These are phyloP conservation scores for Tromatobia lineatoria DNA, from an alignment of 2,888 invertebrate genomes.

Conservation along the genomic window DNA sequence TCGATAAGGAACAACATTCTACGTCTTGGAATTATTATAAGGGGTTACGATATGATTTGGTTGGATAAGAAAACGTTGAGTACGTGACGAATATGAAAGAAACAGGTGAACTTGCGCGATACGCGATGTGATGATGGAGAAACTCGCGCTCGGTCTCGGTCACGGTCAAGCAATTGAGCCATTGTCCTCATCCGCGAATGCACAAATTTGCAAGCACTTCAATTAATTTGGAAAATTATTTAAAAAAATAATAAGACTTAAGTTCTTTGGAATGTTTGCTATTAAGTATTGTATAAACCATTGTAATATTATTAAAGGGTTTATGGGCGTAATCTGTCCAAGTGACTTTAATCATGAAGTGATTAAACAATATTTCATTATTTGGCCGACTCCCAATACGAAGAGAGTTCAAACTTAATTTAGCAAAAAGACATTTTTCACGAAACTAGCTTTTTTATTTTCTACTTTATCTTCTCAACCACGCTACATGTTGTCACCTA, in stretches of 20 bases:
- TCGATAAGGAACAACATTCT: neutral
- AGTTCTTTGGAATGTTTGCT: too few relatives aligned
- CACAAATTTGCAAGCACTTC: neutral
- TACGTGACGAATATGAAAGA: neutral
- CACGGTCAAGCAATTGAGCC: slow-evolving; percentile 1
- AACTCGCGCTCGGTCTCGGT: neutral
- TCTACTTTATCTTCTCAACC: neutral
- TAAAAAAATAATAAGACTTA: too few relatives aligned
- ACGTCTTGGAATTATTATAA: neutral
- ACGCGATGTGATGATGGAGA: neutral
- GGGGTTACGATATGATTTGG: neutral
- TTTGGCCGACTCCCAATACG: too few relatives aligned
- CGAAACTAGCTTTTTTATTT: too few relatives aligned
- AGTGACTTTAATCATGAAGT: too few relatives aligned
- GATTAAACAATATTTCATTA: too few relatives aligned
- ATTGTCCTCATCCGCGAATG: neutral
- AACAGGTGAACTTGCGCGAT: neutral
- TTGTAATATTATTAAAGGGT: too few relatives aligned
- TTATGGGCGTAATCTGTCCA: too few relatives aligned
- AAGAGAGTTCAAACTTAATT: too few relatives aligned
- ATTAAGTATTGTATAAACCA: too few relatives aligned
- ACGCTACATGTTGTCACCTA: too few relatives aligned
- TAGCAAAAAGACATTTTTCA: too few relatives aligned
- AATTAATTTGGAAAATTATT: neutral
- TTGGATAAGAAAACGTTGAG: neutral